Percentiles rank a stretch among this genome's conserved stretches.
phyloP scores from a whole-genome alignment of 2,797 vertebrate genomes.

The Acrossocheilus fasciatus region DNA sequence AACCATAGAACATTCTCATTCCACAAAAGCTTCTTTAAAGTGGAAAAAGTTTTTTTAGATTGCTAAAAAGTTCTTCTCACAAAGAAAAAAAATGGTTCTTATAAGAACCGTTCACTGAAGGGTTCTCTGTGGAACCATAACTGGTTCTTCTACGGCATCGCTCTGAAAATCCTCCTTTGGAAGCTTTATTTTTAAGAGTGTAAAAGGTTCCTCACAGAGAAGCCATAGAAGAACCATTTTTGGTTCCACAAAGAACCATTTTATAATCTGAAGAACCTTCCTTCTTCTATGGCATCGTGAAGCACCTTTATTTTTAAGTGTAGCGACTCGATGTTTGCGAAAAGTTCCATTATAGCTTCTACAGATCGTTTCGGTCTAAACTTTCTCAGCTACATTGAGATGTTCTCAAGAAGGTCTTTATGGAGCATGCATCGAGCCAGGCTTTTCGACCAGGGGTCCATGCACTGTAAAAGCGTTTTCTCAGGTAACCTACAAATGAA shows the following conservation, averaged over 20 bases:
- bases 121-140: neutral
- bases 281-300: neutral
- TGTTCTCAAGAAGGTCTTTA: neutral
- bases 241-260: neutral
- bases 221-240: neutral
- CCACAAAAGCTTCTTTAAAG: neutral
- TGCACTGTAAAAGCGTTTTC: neutral
- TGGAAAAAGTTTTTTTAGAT: neutral
- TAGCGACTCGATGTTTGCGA: neutral
- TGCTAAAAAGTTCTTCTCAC: neutral
- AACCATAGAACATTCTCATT: neutral
- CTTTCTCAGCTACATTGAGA: neutral
- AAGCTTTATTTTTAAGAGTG: neutral
- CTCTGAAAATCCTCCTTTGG: neutral
- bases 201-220: neutral
- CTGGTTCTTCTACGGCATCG: neutral
- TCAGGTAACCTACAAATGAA: neutral
- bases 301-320: neutral
- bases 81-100: neutral
- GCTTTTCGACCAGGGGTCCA: neutral
- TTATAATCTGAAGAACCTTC: neutral
- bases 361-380: neutral
- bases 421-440: neutral
- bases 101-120: neutral
- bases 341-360: neutral